phyloP scores from a whole-genome alignment of 2,113 vertebrate genomes.

The Monopterus albus region DNA sequence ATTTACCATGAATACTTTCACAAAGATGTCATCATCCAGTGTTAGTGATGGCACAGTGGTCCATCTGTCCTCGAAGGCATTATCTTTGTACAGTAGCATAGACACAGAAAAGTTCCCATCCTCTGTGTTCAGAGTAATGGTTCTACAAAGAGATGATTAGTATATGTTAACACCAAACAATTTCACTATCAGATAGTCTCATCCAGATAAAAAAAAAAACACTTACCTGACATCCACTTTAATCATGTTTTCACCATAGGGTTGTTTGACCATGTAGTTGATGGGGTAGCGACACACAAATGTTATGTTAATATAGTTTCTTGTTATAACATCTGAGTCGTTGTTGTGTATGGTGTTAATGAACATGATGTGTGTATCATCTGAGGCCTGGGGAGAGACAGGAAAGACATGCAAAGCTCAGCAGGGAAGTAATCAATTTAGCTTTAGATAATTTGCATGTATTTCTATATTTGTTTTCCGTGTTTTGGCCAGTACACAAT shows the following conservation, averaged over 20 bases:
- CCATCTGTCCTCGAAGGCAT: constrained; percentile 80
- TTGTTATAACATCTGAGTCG: constrained; percentile 76
- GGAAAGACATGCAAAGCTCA: not conserved
- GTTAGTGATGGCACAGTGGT: constrained; percentile 80
- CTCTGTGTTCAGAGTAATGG: constrained; percentile 82
- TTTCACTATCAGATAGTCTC: not conserved
- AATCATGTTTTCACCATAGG: constrained; percentile 81
- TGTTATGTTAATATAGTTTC: constrained; percentile 82
- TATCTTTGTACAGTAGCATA: constrained; percentile 82
- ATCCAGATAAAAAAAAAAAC: not conserved
- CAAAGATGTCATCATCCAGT: constrained; percentile 83
- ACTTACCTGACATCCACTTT: constrained; percentile 77
- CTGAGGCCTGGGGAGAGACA: constrained; percentile 73
- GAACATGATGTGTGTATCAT: constrained; percentile 82
- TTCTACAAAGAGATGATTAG: constrained; percentile 61
- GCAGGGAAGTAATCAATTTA: not conserved
- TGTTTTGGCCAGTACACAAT: no score
- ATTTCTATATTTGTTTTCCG: no score
- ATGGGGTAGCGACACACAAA: constrained; percentile 85
- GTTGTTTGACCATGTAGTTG: constrained; percentile 82
- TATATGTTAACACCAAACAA: not conserved
- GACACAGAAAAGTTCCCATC: constrained; percentile 84
- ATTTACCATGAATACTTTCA: constrained; percentile 83
- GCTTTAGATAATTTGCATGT: no score
- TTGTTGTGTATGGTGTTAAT: constrained; percentile 83